Base-by-base conservation (phyloP, 35 echinoderm and acorn worm species). In the Anneissia japonica region DNA sequence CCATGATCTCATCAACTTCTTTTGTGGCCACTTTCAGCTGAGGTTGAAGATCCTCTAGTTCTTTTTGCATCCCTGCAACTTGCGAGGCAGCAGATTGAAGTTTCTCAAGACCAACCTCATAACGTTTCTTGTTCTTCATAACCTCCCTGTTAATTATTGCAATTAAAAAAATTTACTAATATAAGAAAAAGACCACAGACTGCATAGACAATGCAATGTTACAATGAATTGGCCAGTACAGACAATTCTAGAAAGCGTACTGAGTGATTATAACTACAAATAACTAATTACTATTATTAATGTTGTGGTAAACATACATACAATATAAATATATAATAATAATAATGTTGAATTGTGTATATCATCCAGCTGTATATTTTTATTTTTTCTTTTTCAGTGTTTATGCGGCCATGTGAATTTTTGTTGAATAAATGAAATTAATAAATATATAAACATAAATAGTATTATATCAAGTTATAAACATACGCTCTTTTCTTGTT, bases 1-100 rank as follows among this genome's bases (percentile, higher is more conserved):
- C 89, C 95, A 97, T 97, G 39, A 97, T 97, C 39, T 97, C 95
- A 79, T 97, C 95, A 0, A 97, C 95, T 31, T 97, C 95, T 75
- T 93, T 93, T 36, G 91, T 97, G 51, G 95, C 95, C 0, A 93
- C 95, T 37, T 93, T 92, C 46, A 97, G 89, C 86, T 97, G 92
- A 16, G 95, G 95, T 80, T 97, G 95, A 34, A 97, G 88, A 29
- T 90, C 95, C 46, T 90, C 91, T 74, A 97, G 84, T 45, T 97
- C 95, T 84, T 91, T 91, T 86, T 97, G 95, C 95, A 97, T 97
- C 26, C 85, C 87, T 4, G 95, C 84, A 39, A 97, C 95, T 75
- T 97, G 95, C 32, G 95, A 97, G 17, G 91, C 95, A 0, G 95
- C 95, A 17, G 92, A 93, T 72, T 93, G 38, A 4, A 97, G 86